Evolutionary conservation across 53 echinoderm and acorn worm genomes (phyloP), one percentile per base, ranked within the genome.

Genomic region (Zoroaster sp.): DNA sequence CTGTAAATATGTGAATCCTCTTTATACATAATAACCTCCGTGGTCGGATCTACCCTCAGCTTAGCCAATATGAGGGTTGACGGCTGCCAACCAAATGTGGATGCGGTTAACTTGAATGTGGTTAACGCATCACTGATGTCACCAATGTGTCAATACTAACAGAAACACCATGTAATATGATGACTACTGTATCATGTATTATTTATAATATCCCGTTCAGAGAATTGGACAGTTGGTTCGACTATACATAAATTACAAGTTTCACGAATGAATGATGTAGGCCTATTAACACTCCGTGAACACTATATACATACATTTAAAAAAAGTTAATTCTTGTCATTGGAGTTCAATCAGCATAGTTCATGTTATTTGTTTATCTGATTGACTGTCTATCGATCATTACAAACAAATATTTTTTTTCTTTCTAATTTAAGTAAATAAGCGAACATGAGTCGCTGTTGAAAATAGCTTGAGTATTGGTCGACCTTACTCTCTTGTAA

Each of bases 1-100:
- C 67, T 81, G 81, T 81, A 67, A 23, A 81, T 81, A 81, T 66
- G 28, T 33, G 81, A 81, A 63, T 81, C 66, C 42, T 67, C 81
- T 81, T 81, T 78, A 78, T 78, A 78, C 59, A 38, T 6, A 78
- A 20, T 54, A 36, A 36, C 20, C 35, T 45, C 38, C 54, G 39
- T 30, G n/a, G n/a, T 44, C 52, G 74, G 5, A 17, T 38, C 74
- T 21, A n/a, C 36, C 20, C 44, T 36, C 21, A 15, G 37, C 40
- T 17, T 43, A 40, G 20, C 4, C n/a, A 38, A 38, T 40, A 23
- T 5, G 63, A 17, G 23, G 74, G 4, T 0, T 17, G 44, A 43
- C 18, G 17, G 74, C 36, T 41, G 40, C 37, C 44, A 23, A 23
- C 63, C 2, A 28, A 59, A 23, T 28, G 63, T 59, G 63, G 63